Conservation (phyloP, 2,797 vertebrate genomes). For the Tokudaia tokunoshimensis region DNA sequence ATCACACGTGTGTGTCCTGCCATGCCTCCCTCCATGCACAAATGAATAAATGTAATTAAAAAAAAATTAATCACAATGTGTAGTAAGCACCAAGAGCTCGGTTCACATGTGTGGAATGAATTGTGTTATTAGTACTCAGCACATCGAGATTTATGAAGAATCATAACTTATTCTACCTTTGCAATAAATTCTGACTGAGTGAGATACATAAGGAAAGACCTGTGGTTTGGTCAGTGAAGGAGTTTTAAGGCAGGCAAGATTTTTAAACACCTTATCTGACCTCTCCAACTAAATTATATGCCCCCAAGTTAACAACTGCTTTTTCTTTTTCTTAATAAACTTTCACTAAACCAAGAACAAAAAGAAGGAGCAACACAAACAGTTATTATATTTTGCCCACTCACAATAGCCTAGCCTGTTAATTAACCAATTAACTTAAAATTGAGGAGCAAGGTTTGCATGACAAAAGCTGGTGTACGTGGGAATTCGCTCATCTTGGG, state of each 20-base stretch:
- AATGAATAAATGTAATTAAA: neutral
- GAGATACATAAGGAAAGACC: neutral
- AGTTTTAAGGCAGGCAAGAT: neutral
- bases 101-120: neutral
- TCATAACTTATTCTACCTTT: neutral
- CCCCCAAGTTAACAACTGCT: neutral
- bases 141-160: neutral
- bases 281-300: neutral
- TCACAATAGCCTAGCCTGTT: no score
- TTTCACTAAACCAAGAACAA: slow-evolving; percentile 34
- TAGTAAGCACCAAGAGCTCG: slow-evolving; percentile 3
- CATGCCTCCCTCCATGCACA: neutral
- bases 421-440: no score
- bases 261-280: slow-evolving; percentile 26
- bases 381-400: no score
- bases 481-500: no score
- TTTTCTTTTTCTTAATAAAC: slow-evolving; percentile 9
- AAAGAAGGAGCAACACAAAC: neutral
- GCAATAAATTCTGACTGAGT: neutral
- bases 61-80: neutral
- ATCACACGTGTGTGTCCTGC: neutral
- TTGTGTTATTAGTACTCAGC: neutral
- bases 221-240: neutral
- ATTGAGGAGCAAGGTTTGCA: no score
- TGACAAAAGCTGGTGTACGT: no score